These are phyloP conservation scores for Sprattus sprattus DNA, from an alignment of 2,113 vertebrate genomes.

Conservation along the genomic window DNA sequence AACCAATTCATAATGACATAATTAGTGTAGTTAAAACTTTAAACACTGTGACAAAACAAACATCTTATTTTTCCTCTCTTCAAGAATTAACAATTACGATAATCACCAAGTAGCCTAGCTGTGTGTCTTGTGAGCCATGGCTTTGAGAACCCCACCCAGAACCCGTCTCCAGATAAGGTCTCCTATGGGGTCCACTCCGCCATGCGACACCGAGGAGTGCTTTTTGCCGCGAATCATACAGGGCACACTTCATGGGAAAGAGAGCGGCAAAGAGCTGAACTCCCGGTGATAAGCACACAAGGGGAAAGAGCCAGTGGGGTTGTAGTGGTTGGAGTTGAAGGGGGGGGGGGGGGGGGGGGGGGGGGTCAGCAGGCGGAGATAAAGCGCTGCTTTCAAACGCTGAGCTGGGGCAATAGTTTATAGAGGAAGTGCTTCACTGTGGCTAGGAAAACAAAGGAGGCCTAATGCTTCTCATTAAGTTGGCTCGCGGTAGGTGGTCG, in stretches of 20 bases:
- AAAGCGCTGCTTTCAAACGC: slow-evolving; percentile 32
- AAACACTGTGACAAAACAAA: slow-evolving; percentile 16
- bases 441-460: slow-evolving; percentile 32
- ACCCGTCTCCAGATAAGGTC: not conserved
- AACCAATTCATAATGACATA: not conserved
- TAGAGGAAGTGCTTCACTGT: slow-evolving; percentile 37
- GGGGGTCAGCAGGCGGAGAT: slow-evolving; percentile 33
- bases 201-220: not conserved
- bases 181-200: not conserved
- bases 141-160: not conserved
- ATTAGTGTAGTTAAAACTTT: not conserved
- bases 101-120: not conserved
- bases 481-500: slow-evolving; percentile 29
- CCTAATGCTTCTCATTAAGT: slow-evolving; percentile 42
- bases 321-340: not conserved
- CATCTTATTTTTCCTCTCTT: not conserved
- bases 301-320: not conserved
- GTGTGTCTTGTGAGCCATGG: not conserved
- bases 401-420: slow-evolving; percentile 30
- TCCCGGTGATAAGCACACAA: not conserved
- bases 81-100: not conserved
- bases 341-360: slow-evolving; percentile 3
- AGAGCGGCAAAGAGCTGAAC: not conserved
- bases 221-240: not conserved
- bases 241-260: slow-evolving; percentile 13